Conservation (phyloP, 2,888 invertebrate genomes). For the Barypeithes pellucidus region DNA sequence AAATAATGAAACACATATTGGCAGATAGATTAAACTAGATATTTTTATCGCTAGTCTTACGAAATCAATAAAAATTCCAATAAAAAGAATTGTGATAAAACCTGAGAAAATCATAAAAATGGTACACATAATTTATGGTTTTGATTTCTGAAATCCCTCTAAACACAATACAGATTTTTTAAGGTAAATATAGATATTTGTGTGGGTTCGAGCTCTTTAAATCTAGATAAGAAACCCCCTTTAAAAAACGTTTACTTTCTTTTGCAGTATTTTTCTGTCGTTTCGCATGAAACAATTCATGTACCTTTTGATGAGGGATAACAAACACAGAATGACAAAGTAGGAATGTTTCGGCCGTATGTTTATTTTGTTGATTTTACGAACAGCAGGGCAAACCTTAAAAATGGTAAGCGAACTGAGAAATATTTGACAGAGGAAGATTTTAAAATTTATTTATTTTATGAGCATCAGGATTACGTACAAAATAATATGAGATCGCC, state of each 20-base stretch:
- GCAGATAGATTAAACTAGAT: no score
- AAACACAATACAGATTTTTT: background rate
- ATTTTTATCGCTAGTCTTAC: no score
- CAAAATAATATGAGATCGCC: no score
- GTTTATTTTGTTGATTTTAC: background rate
- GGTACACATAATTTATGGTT: no score
- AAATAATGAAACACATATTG: no score
- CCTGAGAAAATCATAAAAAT: no score
- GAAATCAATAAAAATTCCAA: no score
- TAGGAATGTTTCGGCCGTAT: background rate
- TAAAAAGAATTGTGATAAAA: no score
- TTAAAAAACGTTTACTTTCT: background rate
- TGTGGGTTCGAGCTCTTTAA: background rate
- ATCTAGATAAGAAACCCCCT: background rate
- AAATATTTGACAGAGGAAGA: no score
- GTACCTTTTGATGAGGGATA: constrained; percentile 10
- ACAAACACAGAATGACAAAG: constrained; percentile 12
- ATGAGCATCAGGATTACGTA: no score
- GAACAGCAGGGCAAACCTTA: background rate
- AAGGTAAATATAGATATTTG: background rate
- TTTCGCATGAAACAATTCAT: background rate
- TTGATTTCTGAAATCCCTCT: background rate
- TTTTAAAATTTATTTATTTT: no score
- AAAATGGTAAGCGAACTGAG: background rate
- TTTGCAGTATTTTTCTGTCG: background rate